Conservation (phyloP, 2,888 invertebrate species). For the Dynastes hyllus region DNA sequence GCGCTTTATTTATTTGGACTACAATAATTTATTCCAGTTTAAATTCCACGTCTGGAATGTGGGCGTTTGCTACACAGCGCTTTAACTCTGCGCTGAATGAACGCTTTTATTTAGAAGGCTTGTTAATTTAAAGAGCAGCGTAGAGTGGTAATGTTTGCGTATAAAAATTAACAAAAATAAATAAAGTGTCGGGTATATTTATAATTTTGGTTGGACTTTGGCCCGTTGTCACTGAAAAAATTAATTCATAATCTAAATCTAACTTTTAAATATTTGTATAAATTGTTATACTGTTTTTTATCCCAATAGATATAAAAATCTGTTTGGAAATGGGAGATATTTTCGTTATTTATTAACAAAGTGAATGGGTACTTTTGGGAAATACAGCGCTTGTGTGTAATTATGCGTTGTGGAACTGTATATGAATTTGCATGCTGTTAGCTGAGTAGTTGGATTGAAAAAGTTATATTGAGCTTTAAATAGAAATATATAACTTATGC, state of each 20-base stretch:
- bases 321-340: too few relatives aligned
- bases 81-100: neutral
- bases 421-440: too few relatives aligned
- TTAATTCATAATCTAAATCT: neutral
- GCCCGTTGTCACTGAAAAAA: neutral
- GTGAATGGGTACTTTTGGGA: too few relatives aligned
- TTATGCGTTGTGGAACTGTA: too few relatives aligned
- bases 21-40: conserved; percentile 4
- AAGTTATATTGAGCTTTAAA: too few relatives aligned
- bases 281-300: too few relatives aligned
- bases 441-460: too few relatives aligned
- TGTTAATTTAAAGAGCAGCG: neutral
- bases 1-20: neutral
- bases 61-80: neutral
- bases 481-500: too few relatives aligned
- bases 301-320: too few relatives aligned
- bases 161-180: conserved; percentile 5
- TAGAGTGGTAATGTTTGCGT: neutral
- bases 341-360: too few relatives aligned
- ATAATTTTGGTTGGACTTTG: neutral
- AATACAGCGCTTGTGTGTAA: too few relatives aligned
- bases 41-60: conserved; percentile 1
- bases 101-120: neutral
- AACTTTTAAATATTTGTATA: too few relatives aligned
- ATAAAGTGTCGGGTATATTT: neutral